Base-by-base conservation (phyloP, 2,113 vertebrate genomes). In the Vicugna pacos region DNA sequence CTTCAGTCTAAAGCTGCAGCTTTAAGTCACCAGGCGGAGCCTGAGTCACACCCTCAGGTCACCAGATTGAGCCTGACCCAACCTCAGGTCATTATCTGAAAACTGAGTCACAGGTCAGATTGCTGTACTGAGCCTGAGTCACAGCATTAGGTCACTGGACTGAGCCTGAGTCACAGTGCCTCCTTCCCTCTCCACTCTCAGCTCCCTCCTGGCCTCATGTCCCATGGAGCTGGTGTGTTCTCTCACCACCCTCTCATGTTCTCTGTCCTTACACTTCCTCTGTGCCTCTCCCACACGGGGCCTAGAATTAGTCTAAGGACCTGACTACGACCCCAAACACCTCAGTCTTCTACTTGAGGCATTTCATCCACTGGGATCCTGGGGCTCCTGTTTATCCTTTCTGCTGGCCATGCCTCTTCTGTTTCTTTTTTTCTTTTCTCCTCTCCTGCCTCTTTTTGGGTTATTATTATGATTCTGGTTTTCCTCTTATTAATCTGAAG, bases 151-250 rank as follows among this genome's bases (percentile, higher is more conserved):
- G n/a, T 73, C 28, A 32, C 14, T 2, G 8, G 10, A 17, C 32
- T 14, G 50, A 87, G 26, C 16, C 10, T 4, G 9, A 30, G 12
- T 38, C 92, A 77, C 28, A 50, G 13, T 2, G 2, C 30, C 17
- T 15, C 9, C 16, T 4, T 52, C 20, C 8, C 16, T 56, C 80
- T 65, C 64, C 46, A 50, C 65, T 64, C 6, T 24, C n/a, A 26
- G 15, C 26, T n/a, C 48, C 8, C 35, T 30, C 24, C 11, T 9
- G 28, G 4, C 32, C 35, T 84, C 35, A 9, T 0, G 3, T n/a
- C 3, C 48, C 17, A 13, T 1, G 6, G 19, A 46, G 46, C 11
- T 26, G 17, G n/a, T 70, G 42, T 46, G 3, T 12, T 11, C 32
- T 56, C 28, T n/a, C 46, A 13, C 46, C 28, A n/a, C 3, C 8